A percentile compares a stretch with the other conserved stretches of the same genome.
phyloP scores from a whole-genome alignment of 2,113 vertebrate species.

The Halcyon malimbica region DNA sequence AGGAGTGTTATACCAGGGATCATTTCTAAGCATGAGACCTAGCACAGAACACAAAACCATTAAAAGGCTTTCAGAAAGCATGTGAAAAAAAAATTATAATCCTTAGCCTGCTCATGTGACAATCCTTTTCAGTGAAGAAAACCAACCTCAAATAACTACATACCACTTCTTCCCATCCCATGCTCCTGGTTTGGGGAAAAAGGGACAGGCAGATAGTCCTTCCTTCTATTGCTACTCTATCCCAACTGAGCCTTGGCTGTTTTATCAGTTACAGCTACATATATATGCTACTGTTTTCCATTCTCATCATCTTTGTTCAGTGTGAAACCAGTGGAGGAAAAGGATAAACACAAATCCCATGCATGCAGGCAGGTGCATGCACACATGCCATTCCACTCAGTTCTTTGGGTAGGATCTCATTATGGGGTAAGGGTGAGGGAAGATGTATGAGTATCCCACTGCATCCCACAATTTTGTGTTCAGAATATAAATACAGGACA shows the following conservation, averaged over 20 bases:
- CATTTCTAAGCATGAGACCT: background rate
- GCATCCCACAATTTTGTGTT: background rate
- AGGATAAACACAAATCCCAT: background rate
- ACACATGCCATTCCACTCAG: accelerated
- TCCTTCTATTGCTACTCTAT: background rate
- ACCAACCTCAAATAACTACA: background rate
- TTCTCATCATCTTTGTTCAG: background rate
- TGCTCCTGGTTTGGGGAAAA: background rate
- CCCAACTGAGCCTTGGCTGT: background rate
- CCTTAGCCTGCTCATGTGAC: background rate
- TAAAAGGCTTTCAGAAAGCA: background rate
- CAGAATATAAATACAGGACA: background rate
- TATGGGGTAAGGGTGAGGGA: background rate
- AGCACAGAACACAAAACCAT: background rate
- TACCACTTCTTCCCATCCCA: background rate
- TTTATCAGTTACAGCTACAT: background rate
- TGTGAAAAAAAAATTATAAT: background rate
- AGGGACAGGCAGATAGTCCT: background rate
- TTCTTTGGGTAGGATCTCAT: background rate
- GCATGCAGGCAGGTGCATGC: background rate
- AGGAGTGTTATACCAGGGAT: background rate
- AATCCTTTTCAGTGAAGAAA: background rate
- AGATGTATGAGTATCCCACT: background rate
- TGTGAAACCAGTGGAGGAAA: background rate
- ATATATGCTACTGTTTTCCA: background rate